phyloP scores from a whole-genome alignment of 2,797 vertebrate species.

The Salarias fasciatus region DNA sequence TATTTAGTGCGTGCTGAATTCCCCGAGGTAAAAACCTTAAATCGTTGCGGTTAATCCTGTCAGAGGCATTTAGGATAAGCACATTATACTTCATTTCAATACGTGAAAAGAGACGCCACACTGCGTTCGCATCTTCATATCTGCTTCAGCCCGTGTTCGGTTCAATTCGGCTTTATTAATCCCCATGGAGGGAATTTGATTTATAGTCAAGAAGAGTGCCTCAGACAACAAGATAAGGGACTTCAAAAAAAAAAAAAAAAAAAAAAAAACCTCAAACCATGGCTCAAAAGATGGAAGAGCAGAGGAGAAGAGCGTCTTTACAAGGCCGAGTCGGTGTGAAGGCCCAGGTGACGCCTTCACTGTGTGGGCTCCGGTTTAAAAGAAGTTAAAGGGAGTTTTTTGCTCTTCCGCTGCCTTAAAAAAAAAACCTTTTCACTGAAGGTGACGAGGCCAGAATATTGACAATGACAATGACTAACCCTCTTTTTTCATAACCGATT shows the following conservation, averaged over 20 bases:
- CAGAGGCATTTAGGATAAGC: constrained; percentile 76
- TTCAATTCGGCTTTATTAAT: constrained; percentile 74
- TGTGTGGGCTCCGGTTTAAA: neutral
- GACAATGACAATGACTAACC: neutral
- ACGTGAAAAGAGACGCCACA: constrained; percentile 72
- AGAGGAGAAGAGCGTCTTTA: neutral
- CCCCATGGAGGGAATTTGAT: constrained; percentile 65
- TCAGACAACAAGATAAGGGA: constrained; percentile 66
- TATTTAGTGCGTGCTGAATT: constrained; percentile 26
- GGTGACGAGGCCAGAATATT: neutral
- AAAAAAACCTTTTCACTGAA: neutral
- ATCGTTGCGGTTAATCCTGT: constrained; percentile 78
- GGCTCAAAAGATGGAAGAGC: constrained; percentile 2
- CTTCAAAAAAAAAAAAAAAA: too few relatives aligned
- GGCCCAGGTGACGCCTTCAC: constrained; percentile 34
- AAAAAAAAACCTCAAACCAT: constrained; percentile 41
- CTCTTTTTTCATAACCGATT: too few relatives aligned
- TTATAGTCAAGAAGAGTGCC: constrained; percentile 63
- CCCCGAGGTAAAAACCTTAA: constrained; percentile 59
- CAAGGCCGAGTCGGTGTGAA: constrained; percentile 18
- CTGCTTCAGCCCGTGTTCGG: constrained; percentile 63
- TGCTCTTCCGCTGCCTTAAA: neutral
- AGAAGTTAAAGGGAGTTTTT: neutral
- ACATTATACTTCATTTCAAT: constrained; percentile 77
- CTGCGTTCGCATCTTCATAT: constrained; percentile 66